These are phyloP conservation scores for Acanthosepion lycidas DNA, from an alignment of 2,888 invertebrate genomes.

Conservation along the genomic window DNA sequence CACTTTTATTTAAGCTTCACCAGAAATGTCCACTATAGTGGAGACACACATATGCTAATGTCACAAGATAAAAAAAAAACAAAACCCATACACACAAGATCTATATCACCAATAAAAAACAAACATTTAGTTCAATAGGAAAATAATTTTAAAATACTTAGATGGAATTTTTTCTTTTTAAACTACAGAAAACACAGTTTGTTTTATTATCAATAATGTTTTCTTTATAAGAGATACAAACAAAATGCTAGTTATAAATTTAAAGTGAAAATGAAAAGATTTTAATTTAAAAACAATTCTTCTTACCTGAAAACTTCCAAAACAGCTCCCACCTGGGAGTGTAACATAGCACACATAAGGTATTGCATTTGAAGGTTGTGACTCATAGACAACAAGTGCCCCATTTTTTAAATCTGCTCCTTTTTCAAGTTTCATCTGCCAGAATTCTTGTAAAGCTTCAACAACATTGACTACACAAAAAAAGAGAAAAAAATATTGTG, in stretches of 20 bases:
- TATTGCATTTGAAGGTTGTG: slow-evolving; percentile 90
- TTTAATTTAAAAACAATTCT: neutral
- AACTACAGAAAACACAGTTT: neutral
- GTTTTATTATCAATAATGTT: too few species aligned
- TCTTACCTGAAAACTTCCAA: slow-evolving; percentile 92
- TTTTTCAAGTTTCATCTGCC: slow-evolving; percentile 95
- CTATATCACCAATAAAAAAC: too few species aligned
- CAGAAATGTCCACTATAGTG: too few species aligned
- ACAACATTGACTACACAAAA: slow-evolving; percentile 89
- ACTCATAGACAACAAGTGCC: slow-evolving; percentile 94
- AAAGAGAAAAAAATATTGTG: neutral
- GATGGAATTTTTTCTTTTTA: too few species aligned
- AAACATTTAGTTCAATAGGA: too few species aligned
- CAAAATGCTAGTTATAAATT: neutral
- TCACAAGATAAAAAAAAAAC: too few species aligned
- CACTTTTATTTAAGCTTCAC: too few species aligned
- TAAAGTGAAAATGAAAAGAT: neutral
- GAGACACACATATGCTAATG: too few species aligned
- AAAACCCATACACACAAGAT: too few species aligned
- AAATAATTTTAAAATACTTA: too few species aligned
- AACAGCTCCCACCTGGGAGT: slow-evolving; percentile 94
- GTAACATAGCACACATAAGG: slow-evolving; percentile 95
- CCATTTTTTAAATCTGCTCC: slow-evolving; percentile 89
- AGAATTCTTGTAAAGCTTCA: slow-evolving; percentile 95
- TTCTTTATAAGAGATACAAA: neutral